Base-by-base conservation (phyloP, 2,888 invertebrate genomes). In the Perithous albicinctus region DNA sequence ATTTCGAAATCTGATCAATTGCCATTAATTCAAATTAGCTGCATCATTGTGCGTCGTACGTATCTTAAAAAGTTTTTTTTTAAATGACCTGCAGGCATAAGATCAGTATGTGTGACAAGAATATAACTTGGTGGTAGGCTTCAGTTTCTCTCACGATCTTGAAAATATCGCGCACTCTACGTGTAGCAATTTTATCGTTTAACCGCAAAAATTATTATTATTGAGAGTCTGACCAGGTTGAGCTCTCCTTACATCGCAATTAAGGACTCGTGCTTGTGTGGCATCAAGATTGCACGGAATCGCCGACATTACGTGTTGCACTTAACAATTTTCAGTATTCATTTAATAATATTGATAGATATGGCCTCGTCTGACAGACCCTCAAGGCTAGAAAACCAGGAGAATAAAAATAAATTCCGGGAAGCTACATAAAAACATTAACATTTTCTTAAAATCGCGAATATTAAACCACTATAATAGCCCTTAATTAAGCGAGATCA, bases 121-220 rank as follows among this genome's bases (percentile, higher is more conserved):
- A 56, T 41, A 48, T 32, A 66, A 74, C 10, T n/a, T n/a, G n/a
- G 18, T 35, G 38, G 54, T 18, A n/a, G 48, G 43, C 56, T 12
- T 51, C n/a, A 48, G 63, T n/a, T n/a, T n/a, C 43, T 77, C 73
- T 73, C 63, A 61, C 67, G 72, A 72, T 67, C 56, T 63, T 43
- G 54, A 32, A 72, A 59, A 56, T 38, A 51, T 77, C 41, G 46
- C 46, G n/a, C 48, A 43, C n/a, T 18, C 32, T 23, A 70, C 89
- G 85, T 89, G 89, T 87, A 89, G 90, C 86, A 91, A 91, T 91
- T 90, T 91, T 72, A 87, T 85, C 89, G 88, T 87, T 90, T 90
- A 88, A 90, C 89, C 89, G 86, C 89, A 88, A 87, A 90, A 90
- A 88, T 90, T 87, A 89, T 90, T 88, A 87, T 90, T 89, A 91